These are phyloP conservation scores for Pyralis farinalis DNA, from an alignment of 2,888 invertebrate species.

Conservation along the genomic window DNA sequence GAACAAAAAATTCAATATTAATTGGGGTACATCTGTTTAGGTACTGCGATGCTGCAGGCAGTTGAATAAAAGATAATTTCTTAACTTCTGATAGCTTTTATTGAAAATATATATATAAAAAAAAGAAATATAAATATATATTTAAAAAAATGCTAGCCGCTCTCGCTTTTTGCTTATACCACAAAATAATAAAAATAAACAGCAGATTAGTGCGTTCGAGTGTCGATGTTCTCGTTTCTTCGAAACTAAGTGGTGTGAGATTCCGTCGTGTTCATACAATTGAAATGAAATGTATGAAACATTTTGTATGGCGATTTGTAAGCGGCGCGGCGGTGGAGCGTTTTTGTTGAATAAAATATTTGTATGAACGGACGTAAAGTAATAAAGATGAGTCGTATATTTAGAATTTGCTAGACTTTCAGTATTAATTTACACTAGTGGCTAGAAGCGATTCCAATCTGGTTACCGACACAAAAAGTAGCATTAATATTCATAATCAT, in stretches of 20 bases:
- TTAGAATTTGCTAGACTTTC: no score
- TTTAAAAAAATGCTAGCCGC: constrained; percentile 3
- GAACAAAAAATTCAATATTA: no score
- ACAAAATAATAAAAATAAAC: constrained; percentile 36
- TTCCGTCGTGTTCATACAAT: constrained; percentile 22
- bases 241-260: constrained; percentile 53
- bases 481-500: no score
- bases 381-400: neutral
- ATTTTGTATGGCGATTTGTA: constrained; percentile 41
- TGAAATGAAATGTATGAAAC: constrained; percentile 25
- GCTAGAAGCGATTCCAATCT: no score
- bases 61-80: no score
- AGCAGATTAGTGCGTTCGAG: constrained; percentile 51
- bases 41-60: no score
- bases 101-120: no score
- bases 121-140: no score
- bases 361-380: neutral
- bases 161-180: constrained; percentile 23
- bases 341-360: constrained; percentile 19
- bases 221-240: constrained; percentile 52
- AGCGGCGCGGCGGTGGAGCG: constrained; percentile 12
- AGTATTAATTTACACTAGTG: no score
- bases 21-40: no score
- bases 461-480: no score
- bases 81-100: no score